phyloP scores from a whole-genome alignment of 1,140 invertebrate species.

The Cylas formicarius region DNA sequence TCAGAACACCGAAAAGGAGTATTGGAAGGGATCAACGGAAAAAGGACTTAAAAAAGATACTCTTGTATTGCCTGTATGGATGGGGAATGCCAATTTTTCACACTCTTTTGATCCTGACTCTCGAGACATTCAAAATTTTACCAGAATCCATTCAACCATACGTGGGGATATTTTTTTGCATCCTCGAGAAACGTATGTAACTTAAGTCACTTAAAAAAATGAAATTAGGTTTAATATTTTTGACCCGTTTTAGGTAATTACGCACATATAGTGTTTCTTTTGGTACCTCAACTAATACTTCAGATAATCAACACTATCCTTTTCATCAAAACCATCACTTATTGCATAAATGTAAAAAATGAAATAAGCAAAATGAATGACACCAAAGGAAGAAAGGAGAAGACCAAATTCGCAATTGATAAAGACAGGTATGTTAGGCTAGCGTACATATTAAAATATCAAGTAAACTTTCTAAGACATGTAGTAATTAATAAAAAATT shows the following conservation, averaged over 20 bases:
- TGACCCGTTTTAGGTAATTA: slow-evolving; percentile 25
- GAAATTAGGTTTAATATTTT: slow-evolving; percentile 4
- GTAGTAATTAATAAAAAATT: slow-evolving; percentile 1
- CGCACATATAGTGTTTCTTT: slow-evolving; percentile 54
- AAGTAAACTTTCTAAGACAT: not conserved
- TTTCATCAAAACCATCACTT: slow-evolving; percentile 58
- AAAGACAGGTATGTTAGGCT: slow-evolving; percentile 41
- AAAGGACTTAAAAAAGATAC: slow-evolving; percentile 45
- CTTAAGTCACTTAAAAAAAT: slow-evolving; percentile 1
- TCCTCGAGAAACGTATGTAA: slow-evolving; percentile 27
- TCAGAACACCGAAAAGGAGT: slow-evolving; percentile 25
- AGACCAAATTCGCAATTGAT: slow-evolving; percentile 18
- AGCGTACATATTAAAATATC: slow-evolving; percentile 5
- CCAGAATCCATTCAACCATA: slow-evolving; percentile 24
- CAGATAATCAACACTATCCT: slow-evolving; percentile 55
- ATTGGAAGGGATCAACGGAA: slow-evolving; percentile 35
- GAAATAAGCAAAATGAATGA: slow-evolving; percentile 54
- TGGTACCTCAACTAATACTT: slow-evolving; percentile 53
- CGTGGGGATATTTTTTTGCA: slow-evolving; percentile 25
- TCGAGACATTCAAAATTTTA: slow-evolving; percentile 18
- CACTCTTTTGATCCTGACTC: slow-evolving; percentile 21
- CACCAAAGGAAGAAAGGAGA: slow-evolving; percentile 14
- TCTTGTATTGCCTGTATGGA: slow-evolving; percentile 55
- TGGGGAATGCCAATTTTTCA: slow-evolving; percentile 51
- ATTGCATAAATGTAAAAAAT: slow-evolving; percentile 60